These are phyloP conservation scores for Cheilinus undulatus DNA, from an alignment of 2,113 vertebrate species.

Conservation along the genomic window DNA sequence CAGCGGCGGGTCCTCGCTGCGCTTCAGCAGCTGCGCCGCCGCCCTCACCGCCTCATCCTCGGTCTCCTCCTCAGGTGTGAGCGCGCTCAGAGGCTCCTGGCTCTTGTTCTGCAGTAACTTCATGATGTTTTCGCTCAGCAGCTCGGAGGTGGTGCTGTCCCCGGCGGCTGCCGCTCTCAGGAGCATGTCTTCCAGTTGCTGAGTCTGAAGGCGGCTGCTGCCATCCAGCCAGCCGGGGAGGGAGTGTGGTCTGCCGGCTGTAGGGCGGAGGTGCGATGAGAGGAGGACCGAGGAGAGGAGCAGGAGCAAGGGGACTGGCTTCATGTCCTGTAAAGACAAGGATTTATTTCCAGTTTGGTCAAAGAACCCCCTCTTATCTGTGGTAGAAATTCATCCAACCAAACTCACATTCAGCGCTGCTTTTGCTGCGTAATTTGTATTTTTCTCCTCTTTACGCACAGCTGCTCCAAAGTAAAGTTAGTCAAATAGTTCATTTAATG, in stretches of 20 bases:
- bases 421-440: neutral
- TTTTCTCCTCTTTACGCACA: neutral
- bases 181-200: constrained; percentile 69
- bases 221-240: constrained; percentile 66
- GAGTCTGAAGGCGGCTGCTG: constrained; percentile 66
- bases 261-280: constrained; percentile 70
- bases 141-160: constrained; percentile 63
- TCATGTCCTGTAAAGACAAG: constrained; percentile 74
- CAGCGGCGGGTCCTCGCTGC: constrained; percentile 88
- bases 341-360: neutral
- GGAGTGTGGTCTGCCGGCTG: constrained; percentile 74
- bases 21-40: constrained; percentile 74
- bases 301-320: constrained; percentile 76
- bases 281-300: constrained; percentile 81
- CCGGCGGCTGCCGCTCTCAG: constrained; percentile 69
- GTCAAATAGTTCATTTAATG: too few relatives aligned
- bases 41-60: constrained; percentile 34
- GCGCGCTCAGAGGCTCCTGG: constrained; percentile 51
- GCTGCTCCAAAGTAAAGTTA: neutral
- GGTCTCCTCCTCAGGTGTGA: constrained; percentile 32
- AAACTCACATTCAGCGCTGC: too few relatives aligned
- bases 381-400: too few relatives aligned
- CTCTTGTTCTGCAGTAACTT: constrained; percentile 68
- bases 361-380: neutral
- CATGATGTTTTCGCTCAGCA: constrained; percentile 72